Evolutionary conservation across 1,140 invertebrate species (phyloP).

Genomic region (Belonocnema kinseyi): DNA sequence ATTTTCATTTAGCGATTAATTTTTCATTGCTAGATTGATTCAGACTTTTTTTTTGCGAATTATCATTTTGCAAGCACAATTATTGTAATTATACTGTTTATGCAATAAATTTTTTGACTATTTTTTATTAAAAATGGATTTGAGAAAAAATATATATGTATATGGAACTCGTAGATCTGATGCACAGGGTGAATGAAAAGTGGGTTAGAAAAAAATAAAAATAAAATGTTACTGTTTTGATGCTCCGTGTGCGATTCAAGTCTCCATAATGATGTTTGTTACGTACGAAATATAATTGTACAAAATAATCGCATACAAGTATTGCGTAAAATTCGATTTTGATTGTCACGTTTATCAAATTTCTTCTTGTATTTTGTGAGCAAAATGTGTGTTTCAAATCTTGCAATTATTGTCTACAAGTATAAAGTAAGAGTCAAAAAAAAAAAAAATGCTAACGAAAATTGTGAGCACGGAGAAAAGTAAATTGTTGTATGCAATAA

Average conservation of each 20-base stretch:
- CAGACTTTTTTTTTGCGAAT: too few species aligned
- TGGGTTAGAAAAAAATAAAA: neutral
- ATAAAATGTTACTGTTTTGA: constrained; percentile 10
- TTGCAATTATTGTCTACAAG: too few species aligned
- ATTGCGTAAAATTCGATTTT: constrained; percentile 8
- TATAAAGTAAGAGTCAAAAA: too few species aligned
- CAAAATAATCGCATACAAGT: neutral
- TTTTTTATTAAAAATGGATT: neutral
- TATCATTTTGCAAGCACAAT: too few species aligned
- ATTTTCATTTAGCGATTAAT: neutral
- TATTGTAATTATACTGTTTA: constrained; percentile 3
- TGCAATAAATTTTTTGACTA: neutral
- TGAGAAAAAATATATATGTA: neutral
- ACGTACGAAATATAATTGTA: neutral
- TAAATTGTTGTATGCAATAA: constrained; percentile 27
- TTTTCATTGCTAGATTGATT: neutral
- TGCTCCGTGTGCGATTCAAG: neutral
- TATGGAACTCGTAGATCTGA: too few species aligned
- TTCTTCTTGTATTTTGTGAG: neutral
- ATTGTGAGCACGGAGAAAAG: constrained; percentile 16
- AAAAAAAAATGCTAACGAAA: neutral
- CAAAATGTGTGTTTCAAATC: too few species aligned
- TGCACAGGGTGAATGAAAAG: too few species aligned
- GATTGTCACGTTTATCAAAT: neutral
- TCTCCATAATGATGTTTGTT: neutral